Percentiles rank a stretch among this genome's conserved stretches.
Conservation (phyloP, 2,113 vertebrate genomes). For the Dasypus novemcinctus region DNA sequence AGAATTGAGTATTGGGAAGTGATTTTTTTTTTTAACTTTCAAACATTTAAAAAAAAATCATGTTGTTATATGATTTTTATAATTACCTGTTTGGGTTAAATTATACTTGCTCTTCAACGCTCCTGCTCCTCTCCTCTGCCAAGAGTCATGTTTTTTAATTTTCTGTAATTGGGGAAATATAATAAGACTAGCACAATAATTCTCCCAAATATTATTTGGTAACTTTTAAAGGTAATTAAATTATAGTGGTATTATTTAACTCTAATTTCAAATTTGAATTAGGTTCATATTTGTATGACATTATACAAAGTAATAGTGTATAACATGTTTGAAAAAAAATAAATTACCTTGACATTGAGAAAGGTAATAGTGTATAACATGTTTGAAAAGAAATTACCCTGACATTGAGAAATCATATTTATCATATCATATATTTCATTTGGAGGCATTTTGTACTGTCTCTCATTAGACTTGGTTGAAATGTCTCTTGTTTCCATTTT, state of each 20-base stretch:
- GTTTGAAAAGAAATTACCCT: no score
- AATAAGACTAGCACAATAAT: background rate
- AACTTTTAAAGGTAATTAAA: background rate
- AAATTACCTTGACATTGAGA: background rate
- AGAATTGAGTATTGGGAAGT: background rate
- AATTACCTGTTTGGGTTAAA: background rate
- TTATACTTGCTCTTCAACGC: slow-evolving; percentile 5
- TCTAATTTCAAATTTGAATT: background rate
- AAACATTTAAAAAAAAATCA: background rate
- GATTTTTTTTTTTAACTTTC: background rate
- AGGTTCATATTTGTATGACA: background rate
- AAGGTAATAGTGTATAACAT: no score
- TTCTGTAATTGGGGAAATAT: background rate
- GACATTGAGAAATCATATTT: no score
- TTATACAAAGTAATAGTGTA: background rate
- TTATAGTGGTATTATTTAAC: background rate
- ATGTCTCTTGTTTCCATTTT: slow-evolving; percentile 10
- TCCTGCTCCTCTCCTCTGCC: background rate
- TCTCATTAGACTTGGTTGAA: background rate
- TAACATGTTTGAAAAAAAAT: background rate
- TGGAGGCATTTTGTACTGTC: background rate
- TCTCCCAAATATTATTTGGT: background rate
- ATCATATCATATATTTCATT: background rate
- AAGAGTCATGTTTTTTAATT: slow-evolving; percentile 10
- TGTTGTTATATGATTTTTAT: slow-evolving; percentile 9